Base-by-base conservation (phyloP, 2,113 vertebrate species). In the Megalops atlanticus region DNA sequence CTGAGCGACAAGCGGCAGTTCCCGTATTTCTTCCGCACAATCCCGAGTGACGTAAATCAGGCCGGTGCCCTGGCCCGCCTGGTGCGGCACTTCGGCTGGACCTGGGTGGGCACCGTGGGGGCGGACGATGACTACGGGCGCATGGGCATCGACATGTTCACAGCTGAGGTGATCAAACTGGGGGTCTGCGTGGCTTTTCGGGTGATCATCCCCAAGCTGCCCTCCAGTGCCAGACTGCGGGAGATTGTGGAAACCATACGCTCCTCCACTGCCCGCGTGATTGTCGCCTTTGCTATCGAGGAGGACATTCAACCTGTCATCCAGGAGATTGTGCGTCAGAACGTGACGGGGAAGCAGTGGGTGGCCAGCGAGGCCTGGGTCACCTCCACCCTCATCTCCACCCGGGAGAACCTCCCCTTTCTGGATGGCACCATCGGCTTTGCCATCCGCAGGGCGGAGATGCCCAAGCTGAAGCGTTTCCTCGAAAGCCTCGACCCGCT, bases 281-380 rank as follows among this genome's bases (percentile, higher is more conserved):
- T 91, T 33, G 83, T 91, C 5, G 80, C 83, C 21, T 89, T 91
- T 8, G 87, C 87, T 52, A 86, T 84, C 11, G 88, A 89, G 39
- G 84, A 86, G 43, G 87, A 91, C 74, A 85, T 91, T 27, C 54
- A 88, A 27, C 88, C 86, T 24, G 68, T 91, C 11, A 58, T 91
- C 35, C 85, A 89, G 24, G 87, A 91, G 80, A 76, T 87, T 16
- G 52, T 86, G 2, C 41, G 49, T 16, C 90, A 91, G 75, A 89
- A 91, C 18, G 58, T 91, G 74, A 90, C 85, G 0, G 84, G 80
- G 4, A 89, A 85, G 81, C 85, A 88, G 41, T 89, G 87, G 90
- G 81, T 91, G 31, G 90, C 88, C n/a, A 90, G 88, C 31, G 88
- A 89, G 72, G 86, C 87, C 18, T 89, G 90, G 88, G 79, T 88